Evolutionary conservation across 2,888 invertebrate genomes (phyloP), one percentile per base, ranked within the genome.

Genomic region (Gisinianus flammeolus): DNA sequence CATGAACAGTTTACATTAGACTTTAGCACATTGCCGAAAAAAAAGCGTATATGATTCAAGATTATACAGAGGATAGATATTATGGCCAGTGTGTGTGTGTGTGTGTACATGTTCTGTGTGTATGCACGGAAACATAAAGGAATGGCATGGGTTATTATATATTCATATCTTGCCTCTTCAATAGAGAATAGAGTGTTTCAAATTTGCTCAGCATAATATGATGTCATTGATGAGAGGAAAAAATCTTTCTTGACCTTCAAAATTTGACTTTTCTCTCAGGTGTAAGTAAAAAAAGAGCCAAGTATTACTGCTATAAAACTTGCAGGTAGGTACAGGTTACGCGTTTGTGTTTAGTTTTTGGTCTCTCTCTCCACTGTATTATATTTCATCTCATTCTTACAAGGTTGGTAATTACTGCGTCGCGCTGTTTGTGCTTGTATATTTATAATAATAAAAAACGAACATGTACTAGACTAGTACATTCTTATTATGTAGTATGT

Each of bases 161-260:
- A n/a, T n/a, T n/a, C n/a, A n/a, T n/a, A n/a, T n/a, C n/a, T n/a
- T n/a, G n/a, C 22, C 56, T 56, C 56, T 56, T 12, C 56, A 4
- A 56, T 66, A 66, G 8, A 26, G 66, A 19, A 10, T 16, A 24
- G 2, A 31, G 30, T 56, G 58, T 71, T 71, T 74, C 62, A 62
- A 28, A 70, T 54, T 62, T 70, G 64, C 70, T 70, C 74, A 66
- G 26, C 58, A 22, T 31, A 58, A 77, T 74, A 77, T 79, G 79
- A 77, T 79, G 75, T 79, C 79, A 79, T 79, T 77, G 74, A 72
- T 77, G 77, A 31, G 64, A 72, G 71, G 67, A 74, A 75, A 77
- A 75, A 76, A 56, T 58, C 28, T 31, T 10, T 68, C 72, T 77
- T 78, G 80, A 80, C 80, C 80, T 80, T 80, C 80, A 80, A 79